Evolutionary conservation across 2,888 invertebrate genomes (phyloP), one percentile per base, ranked within the genome.

Genomic region (Crepidodera aurea): DNA sequence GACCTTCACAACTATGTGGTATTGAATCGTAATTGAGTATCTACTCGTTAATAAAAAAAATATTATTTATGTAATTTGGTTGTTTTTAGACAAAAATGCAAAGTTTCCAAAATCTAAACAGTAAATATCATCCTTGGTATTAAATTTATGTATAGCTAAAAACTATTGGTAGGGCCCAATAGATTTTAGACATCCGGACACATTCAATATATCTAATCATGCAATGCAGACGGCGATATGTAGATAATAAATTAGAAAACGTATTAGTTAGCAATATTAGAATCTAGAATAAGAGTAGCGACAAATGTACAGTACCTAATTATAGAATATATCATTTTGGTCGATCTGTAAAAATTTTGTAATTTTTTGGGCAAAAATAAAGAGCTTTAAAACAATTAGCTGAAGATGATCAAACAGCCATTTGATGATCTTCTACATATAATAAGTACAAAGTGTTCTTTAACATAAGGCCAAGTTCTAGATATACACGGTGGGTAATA

Each of bases 381-480:
- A 15, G 57, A 37, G 57, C 57, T 57, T 57, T 57, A 48, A 57
- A 67, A 64, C 22, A 48, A 57, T 55, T 44, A 63, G 13, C 25
- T 32, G 13, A 67, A 70, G 67, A 64, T 58, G 50, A 60, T 70
- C 76, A 79, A 75, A 65, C 80, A 80, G 79, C 79, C 79, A 79
- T 76, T 76, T 78, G 76, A 72, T 71, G 70, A 67, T 71, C 72
- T 75, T 74, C 71, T 60, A 13, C 39, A n/a, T n/a, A 7, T 37
- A 27, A 13, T 37, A 34, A 10, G 15, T 37, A 37, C 15, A 37
- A 4, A 13, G 15, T 37, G 37, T 37, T 37, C 34, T 34, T 55
- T 18, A n/a, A n/a, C n/a, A n/a, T n/a, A n/a, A n/a, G n/a, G n/a
- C n/a, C n/a, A n/a, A n/a, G n/a, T n/a, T n/a, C n/a, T n/a, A n/a